Evolutionary conservation across 2,888 invertebrate species (phyloP).

Genomic region (Meghimatium bilineatum): DNA sequence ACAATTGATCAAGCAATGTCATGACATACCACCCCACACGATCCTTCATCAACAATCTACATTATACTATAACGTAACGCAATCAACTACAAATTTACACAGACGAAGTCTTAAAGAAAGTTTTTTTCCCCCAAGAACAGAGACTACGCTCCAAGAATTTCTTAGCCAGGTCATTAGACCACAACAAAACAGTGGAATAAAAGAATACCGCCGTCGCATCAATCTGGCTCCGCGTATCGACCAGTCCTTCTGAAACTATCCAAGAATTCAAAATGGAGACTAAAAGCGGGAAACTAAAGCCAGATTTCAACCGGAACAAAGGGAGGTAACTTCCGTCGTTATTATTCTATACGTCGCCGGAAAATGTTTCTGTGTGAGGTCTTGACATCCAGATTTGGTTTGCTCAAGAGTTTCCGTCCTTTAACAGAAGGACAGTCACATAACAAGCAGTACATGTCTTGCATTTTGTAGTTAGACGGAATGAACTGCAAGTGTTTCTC

Average conservation of each 20-base stretch:
- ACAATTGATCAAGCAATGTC: too few species aligned
- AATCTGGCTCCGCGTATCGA: not conserved
- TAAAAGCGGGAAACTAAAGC: not conserved
- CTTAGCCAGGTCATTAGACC: not conserved
- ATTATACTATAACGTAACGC: too few species aligned
- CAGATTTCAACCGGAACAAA: not conserved
- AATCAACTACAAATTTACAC: too few species aligned
- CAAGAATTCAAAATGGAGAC: not conserved
- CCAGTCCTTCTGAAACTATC: not conserved
- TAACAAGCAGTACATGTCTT: not conserved
- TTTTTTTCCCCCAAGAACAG: too few species aligned
- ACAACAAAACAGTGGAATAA: not conserved
- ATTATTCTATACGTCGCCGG: not conserved
- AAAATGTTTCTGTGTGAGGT: not conserved
- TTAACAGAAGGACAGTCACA: not conserved
- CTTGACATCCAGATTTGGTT: not conserved
- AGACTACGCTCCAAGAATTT: not conserved
- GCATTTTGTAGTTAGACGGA: not conserved
- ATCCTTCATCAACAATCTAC: too few species aligned
- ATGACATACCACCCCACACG: too few species aligned
- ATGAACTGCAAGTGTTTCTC: too few species aligned
- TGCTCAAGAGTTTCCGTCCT: not conserved
- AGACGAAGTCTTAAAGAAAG: too few species aligned
- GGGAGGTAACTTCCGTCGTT: constrained; percentile 8
- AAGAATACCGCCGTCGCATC: not conserved